These are phyloP conservation scores for Liasis olivaceus DNA, from an alignment of 2,797 vertebrate species.

Conservation along the genomic window DNA sequence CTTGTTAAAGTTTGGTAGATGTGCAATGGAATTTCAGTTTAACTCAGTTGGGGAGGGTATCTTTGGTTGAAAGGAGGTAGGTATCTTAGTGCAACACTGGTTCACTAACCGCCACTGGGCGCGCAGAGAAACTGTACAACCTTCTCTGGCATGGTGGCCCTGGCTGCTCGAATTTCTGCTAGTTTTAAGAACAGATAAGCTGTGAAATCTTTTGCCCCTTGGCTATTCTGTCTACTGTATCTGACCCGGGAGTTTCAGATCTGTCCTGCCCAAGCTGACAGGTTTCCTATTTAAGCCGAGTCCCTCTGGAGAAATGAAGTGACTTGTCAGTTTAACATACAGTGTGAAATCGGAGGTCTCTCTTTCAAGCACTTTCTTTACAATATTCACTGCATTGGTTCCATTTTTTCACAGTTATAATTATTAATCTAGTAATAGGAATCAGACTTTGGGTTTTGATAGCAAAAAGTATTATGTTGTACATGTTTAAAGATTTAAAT, in stretches of 20 bases:
- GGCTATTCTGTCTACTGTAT: neutral
- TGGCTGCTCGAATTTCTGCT: constrained; percentile 34
- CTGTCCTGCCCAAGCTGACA: constrained; percentile 33
- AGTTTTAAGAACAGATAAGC: constrained; percentile 45
- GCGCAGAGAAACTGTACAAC: constrained; percentile 57
- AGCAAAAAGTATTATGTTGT: constrained; percentile 70
- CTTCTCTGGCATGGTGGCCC: neutral
- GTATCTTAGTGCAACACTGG: constrained; percentile 77
- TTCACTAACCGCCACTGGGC: constrained; percentile 65
- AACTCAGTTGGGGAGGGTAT: neutral
- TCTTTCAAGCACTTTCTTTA: constrained; percentile 72
- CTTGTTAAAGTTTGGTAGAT: constrained; percentile 51
- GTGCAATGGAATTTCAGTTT: constrained; percentile 69
- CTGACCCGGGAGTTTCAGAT: neutral
- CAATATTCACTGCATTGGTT: constrained; percentile 65
- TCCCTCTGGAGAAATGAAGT: constrained; percentile 53
- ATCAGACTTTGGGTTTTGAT: constrained; percentile 67
- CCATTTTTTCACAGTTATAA: constrained; percentile 53
- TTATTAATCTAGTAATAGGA: constrained; percentile 68
- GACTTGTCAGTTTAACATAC: constrained; percentile 49
- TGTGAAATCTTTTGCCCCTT: constrained; percentile 41
- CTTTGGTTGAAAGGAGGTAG: constrained; percentile 45
- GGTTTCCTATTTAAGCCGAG: constrained; percentile 36
- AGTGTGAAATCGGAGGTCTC: constrained; percentile 61
- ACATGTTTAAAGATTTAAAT: constrained; percentile 73